Percentiles rank a stretch among this genome's conserved stretches.
Evolutionary conservation across 2,888 invertebrate genomes (phyloP).

Genomic region (Idaea aversata): DNA sequence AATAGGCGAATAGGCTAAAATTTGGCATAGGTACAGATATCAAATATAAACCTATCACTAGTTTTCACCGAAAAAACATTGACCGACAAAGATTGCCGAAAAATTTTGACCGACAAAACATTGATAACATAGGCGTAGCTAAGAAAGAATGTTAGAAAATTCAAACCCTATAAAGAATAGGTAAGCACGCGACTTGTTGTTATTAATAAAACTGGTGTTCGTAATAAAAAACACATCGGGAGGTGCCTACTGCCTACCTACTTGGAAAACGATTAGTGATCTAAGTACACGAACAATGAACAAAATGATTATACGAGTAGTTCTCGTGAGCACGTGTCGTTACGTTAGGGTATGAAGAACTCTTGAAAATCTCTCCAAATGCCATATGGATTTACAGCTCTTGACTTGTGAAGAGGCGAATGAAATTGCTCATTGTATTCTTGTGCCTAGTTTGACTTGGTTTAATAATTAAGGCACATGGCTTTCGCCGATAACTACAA

Average conservation of each 20-base stretch:
- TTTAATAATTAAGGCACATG: background rate
- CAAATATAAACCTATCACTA: too few relatives aligned
- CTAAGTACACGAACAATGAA: constrained; percentile 19
- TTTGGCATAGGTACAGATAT: too few relatives aligned
- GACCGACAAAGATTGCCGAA: too few relatives aligned
- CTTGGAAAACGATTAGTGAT: background rate
- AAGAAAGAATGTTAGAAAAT: too few relatives aligned
- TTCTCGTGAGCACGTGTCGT: constrained; percentile 63
- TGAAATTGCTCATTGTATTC: background rate
- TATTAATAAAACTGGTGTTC: background rate
- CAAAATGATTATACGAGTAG: constrained; percentile 50
- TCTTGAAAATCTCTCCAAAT: constrained; percentile 14
- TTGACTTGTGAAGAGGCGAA: constrained; percentile 23
- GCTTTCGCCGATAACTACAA: too few relatives aligned
- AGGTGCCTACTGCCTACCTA: background rate
- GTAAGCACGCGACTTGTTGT: too few relatives aligned
- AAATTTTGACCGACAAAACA: too few relatives aligned
- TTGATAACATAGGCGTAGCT: too few relatives aligned
- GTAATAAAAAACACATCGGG: background rate
- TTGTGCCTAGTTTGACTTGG: background rate
- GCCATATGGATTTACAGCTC: constrained; percentile 38
- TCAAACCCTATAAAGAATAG: too few relatives aligned
- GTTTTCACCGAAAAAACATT: too few relatives aligned
- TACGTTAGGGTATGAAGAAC: constrained; percentile 11
- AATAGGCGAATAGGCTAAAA: too few relatives aligned